phyloP scores from a whole-genome alignment of 2,113 vertebrate species.

The Leucopsar rothschildi region DNA sequence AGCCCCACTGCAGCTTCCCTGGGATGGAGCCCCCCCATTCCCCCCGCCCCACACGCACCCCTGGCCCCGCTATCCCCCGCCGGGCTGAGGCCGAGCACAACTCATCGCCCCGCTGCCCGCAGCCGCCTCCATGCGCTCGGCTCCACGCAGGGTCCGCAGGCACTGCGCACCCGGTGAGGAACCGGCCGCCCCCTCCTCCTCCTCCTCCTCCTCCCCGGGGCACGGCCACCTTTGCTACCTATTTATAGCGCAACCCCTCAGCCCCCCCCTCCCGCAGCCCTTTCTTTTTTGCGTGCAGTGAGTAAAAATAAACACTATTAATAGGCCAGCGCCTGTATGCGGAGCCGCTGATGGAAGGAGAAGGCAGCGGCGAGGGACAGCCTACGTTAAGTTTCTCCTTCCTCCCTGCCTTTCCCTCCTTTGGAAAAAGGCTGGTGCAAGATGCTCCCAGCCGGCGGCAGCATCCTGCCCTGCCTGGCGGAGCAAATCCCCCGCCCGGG shows the following conservation, averaged over 20 bases:
- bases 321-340: neutral
- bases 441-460: neutral
- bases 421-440: neutral
- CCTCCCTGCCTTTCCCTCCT: neutral
- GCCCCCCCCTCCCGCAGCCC: neutral
- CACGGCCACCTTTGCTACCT: constrained; percentile 9
- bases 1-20: too few species aligned
- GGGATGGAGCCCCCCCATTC: too few species aligned
- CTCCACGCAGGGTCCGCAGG: neutral
- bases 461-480: neutral
- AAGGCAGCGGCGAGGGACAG: neutral
- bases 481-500: neutral
- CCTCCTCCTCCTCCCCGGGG: neutral
- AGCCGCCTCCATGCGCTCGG: neutral
- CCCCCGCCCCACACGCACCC: neutral
- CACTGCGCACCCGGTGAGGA: neutral
- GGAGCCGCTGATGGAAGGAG: neutral
- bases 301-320: constrained; percentile 56
- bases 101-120: neutral
- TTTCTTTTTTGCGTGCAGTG: neutral
- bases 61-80: neutral
- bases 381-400: constrained; percentile 27
- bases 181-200: neutral
- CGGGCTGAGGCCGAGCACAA: neutral
- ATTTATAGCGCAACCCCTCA: neutral